A percentile compares a stretch with the other conserved stretches of the same genome.
Evolutionary conservation across 2,797 vertebrate genomes (phyloP).

Genomic region (Lithobates sylvaticus): DNA sequence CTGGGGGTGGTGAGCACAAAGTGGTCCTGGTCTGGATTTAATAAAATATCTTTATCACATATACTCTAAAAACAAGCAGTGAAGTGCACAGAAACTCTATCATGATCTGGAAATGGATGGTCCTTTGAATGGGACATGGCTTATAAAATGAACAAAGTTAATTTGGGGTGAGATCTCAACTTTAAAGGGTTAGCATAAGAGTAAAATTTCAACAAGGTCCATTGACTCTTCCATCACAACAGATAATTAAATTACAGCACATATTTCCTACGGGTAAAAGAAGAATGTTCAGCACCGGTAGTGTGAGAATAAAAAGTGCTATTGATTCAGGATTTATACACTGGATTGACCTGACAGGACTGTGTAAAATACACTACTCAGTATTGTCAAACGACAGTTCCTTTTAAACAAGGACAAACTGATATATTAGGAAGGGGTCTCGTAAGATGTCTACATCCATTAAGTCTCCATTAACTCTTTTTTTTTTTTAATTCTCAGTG

Average conservation of each 20-base stretch:
- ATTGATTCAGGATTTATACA: conserved; percentile 82
- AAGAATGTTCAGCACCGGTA: conserved; percentile 76
- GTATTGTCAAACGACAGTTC: conserved; percentile 53
- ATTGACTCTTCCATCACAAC: conserved; percentile 84
- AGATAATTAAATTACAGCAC: conserved; percentile 90
- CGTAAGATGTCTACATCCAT: conserved; percentile 27
- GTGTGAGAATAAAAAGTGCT: conserved; percentile 79
- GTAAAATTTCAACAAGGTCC: conserved; percentile 82
- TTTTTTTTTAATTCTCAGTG: not conserved
- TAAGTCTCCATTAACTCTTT: conserved; percentile 2
- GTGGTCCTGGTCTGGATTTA: no score
- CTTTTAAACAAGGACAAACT: conserved; percentile 56
- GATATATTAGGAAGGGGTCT: conserved; percentile 40
- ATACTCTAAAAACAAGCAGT: no score
- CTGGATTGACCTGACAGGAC: conserved; percentile 66
- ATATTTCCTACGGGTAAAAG: conserved; percentile 85
- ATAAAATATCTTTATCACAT: no score
- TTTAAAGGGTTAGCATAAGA: conserved; percentile 61
- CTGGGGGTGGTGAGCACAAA: no score
- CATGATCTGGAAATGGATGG: not conserved
- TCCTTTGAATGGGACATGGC: not conserved
- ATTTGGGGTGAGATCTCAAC: conserved; percentile 51
- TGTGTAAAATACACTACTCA: conserved; percentile 56
- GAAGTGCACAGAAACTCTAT: not conserved
- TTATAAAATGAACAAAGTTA: conserved; percentile 22